Conservation (phyloP, 2,888 invertebrate genomes). For the Polietes domitor region DNA sequence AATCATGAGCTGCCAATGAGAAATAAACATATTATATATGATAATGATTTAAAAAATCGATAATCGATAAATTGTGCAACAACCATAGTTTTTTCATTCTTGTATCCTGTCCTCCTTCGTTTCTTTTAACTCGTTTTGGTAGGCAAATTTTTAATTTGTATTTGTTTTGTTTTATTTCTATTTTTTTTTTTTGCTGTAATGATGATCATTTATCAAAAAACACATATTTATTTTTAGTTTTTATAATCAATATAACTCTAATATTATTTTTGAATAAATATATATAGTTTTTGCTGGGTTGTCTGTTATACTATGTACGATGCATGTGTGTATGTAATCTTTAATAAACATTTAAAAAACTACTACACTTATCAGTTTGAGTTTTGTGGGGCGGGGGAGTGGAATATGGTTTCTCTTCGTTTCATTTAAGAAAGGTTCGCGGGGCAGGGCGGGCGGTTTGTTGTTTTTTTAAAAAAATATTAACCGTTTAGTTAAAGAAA, state of each 20-base stretch:
- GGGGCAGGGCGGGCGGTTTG: neutral
- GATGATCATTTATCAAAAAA: conserved; percentile 50
- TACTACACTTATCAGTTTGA: conserved; percentile 56
- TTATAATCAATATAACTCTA: conserved; percentile 28
- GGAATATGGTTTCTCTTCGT: too few species aligned
- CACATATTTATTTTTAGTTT: conserved; percentile 40
- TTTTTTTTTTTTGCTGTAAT: conserved; percentile 42
- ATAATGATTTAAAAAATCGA: too few species aligned
- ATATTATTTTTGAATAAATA: conserved; percentile 35
- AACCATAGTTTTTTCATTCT: neutral
- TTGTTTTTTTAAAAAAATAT: conserved; percentile 53
- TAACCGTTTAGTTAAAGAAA: neutral
- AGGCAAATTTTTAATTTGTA: conserved; percentile 16
- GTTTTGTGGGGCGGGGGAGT: neutral
- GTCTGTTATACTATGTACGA: conserved; percentile 34
- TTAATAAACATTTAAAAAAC: conserved; percentile 63
- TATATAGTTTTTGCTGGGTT: conserved; percentile 18
- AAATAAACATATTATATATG: neutral
- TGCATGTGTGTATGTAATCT: conserved; percentile 8
- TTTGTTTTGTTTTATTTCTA: conserved; percentile 44
- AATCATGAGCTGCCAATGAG: neutral
- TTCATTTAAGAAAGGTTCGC: too few species aligned
- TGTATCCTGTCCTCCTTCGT: conserved; percentile 4
- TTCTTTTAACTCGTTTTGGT: conserved; percentile 49
- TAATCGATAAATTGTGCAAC: too few species aligned